Evolutionary conservation across 2,113 vertebrate genomes (phyloP), one percentile per base, ranked within the genome.

Genomic region (Vimba vimba): DNA sequence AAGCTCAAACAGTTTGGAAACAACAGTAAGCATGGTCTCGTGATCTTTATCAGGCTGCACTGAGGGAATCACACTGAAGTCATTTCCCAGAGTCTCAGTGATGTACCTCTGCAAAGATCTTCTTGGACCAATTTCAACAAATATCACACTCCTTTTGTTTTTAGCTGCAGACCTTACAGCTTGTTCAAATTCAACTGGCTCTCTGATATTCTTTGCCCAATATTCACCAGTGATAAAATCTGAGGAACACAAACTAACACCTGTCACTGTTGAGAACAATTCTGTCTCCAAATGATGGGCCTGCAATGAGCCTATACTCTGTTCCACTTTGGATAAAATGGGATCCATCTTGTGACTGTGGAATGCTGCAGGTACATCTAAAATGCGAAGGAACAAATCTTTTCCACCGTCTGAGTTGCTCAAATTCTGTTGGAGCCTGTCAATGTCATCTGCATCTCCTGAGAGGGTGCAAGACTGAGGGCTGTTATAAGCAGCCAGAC

Each of bases 331-430:
- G 33, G 77, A 2, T 0, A 97, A 83, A 86, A 97, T 94, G 21
- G 90, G 90, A 69, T 97, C 95, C 96, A 97, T 97, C 94, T 95
- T 95, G 68, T 95, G 92, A 87, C 97, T 97, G 85, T 97, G 97
- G 86, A 96, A 97, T 0, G 96, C 96, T 89, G 89, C 93, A 86
- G 96, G 92, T 6, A 97, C 94, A 64, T 95, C 93, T 55, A 97
- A 91, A 8, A 92, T n/a, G 17, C 74, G 94, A 30, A 97, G 94
- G 87, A 97, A 97, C 55, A 97, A 87, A 43, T 96, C 95, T 59
- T 93, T 92, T 88, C 89, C 86, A 10, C 90, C 90, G 80, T 90
- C 93, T 7, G 91, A 86, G 74, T 87, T 91, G 60, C 88, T 93
- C 55, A 97, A 82, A 47, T 94, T 90, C 76, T 90, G 82, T 59